Evolutionary conservation across 2,888 invertebrate genomes (phyloP).

Genomic region (Baccha elongata): DNA sequence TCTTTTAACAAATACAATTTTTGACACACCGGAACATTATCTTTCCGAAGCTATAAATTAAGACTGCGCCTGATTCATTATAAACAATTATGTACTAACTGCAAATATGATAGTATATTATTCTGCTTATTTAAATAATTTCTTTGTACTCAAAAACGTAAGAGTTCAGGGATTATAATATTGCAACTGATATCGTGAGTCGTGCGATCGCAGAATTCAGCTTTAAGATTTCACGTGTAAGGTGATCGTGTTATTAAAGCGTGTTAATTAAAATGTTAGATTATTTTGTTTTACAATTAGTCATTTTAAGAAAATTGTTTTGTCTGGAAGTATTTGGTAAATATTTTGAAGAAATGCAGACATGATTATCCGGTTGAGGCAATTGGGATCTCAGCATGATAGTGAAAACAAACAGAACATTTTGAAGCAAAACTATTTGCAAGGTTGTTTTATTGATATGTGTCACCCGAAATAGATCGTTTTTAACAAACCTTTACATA

Average conservation of each 20-base stretch:
- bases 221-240: not conserved
- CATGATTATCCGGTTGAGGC: no score
- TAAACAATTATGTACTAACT: not conserved
- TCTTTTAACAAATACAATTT: not conserved
- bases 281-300: not conserved
- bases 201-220: not conserved
- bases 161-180: not conserved
- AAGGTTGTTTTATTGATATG: no score
- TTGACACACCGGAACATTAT: slow-evolving; percentile 2
- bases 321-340: no score
- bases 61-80: not conserved
- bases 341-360: no score
- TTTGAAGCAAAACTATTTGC: no score
- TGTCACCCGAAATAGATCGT: no score
- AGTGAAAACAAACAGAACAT: no score
- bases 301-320: not conserved
- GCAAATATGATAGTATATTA: not conserved
- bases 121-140: not conserved
- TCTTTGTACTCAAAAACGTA: not conserved
- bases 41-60: not conserved
- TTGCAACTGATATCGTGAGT: not conserved
- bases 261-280: no score
- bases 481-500: no score
- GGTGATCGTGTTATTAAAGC: no score
- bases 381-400: no score